Evolutionary conservation across 2,888 invertebrate genomes (phyloP).

Genomic region (Phoenoteleia sp.): DNA sequence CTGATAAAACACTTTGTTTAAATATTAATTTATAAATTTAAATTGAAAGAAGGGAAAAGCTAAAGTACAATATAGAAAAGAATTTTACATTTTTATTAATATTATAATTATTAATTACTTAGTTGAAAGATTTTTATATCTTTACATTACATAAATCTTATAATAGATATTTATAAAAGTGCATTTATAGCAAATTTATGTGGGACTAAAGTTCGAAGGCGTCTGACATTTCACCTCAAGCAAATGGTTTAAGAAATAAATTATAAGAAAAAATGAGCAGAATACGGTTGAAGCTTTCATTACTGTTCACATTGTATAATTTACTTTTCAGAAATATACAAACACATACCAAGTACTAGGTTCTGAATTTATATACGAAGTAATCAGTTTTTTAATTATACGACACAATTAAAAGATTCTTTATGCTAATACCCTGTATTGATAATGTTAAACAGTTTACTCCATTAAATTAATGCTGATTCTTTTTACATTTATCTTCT

Average conservation of each 20-base stretch:
- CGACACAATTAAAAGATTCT: neutral
- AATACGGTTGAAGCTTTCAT: neutral
- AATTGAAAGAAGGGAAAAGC: too few relatives aligned
- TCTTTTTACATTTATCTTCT: neutral
- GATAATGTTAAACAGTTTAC: neutral
- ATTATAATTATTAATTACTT: too few relatives aligned
- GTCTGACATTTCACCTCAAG: neutral
- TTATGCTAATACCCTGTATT: neutral
- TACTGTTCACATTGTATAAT: neutral
- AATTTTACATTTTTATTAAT: too few relatives aligned
- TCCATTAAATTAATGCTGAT: neutral
- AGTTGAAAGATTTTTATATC: neutral
- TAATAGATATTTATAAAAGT: constrained; percentile 11
- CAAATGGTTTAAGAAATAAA: neutral
- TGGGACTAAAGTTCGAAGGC: neutral
- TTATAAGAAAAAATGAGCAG: neutral
- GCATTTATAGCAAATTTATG: neutral
- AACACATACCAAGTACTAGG: too few relatives aligned
- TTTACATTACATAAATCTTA: constrained; percentile 4
- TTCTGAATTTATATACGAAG: too few relatives aligned
- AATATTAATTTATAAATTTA: too few relatives aligned
- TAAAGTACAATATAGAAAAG: too few relatives aligned
- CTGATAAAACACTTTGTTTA: too few relatives aligned
- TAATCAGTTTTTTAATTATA: too few relatives aligned
- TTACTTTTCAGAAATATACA: neutral